A percentile compares a stretch with the other conserved stretches of the same genome.
These are phyloP conservation scores for Spilosoma lubricipeda DNA, from an alignment of 2,888 invertebrate genomes.

Conservation along the genomic window DNA sequence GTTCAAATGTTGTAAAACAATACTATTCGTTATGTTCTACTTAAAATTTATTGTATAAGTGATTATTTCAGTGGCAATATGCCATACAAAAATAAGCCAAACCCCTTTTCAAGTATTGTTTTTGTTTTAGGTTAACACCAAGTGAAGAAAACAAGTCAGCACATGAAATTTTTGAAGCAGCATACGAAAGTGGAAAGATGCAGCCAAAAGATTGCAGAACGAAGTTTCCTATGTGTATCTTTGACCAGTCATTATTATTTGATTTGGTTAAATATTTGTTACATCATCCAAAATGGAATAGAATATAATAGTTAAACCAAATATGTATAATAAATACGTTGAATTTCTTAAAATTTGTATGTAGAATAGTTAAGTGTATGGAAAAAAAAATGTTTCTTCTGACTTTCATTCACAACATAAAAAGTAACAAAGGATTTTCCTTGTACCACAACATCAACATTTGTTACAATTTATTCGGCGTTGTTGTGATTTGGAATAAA, in stretches of 20 bases:
- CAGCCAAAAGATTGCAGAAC: conserved; percentile 55
- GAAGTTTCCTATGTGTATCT: conserved; percentile 66
- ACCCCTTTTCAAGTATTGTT: conserved; percentile 3
- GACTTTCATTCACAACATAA: neutral
- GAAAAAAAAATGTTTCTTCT: neutral
- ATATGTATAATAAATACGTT: neutral
- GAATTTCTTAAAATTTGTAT: neutral
- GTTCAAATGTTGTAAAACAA: no score
- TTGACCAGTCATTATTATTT: conserved; percentile 62
- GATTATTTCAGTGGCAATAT: no score
- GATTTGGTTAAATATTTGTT: conserved; percentile 67
- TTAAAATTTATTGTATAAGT: no score
- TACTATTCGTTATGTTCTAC: no score
- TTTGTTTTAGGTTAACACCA: conserved; percentile 66
- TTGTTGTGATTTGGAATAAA: neutral
- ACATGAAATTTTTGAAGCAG: conserved; percentile 62
- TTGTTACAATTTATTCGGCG: no score
- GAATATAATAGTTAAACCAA: conserved; percentile 22
- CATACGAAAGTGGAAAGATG: conserved; percentile 60
- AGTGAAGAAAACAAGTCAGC: conserved; percentile 60
- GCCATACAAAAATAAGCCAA: no score
- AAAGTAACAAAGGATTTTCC: neutral
- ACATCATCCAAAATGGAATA: conserved; percentile 34
- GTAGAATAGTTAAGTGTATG: neutral
- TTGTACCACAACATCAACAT: neutral